phyloP scores from a whole-genome alignment of 2,888 invertebrate genomes.

The Aromia moschata region DNA sequence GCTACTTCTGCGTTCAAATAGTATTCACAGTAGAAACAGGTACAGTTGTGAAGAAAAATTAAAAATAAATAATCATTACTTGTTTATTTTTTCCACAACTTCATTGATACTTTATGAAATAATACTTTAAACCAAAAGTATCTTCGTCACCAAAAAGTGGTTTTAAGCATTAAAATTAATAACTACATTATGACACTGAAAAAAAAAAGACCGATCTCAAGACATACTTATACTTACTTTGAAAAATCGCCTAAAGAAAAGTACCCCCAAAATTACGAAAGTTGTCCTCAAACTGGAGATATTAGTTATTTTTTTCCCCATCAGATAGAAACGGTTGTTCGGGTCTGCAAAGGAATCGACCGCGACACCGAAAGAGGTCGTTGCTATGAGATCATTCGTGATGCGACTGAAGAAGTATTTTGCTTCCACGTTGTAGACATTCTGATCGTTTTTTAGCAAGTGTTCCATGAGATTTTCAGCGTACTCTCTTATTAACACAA shows the following conservation, averaged over 20 bases:
- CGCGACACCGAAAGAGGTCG: conserved; percentile 66
- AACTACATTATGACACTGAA: too few species aligned
- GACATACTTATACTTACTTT: conserved; percentile 23
- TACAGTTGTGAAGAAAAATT: too few species aligned
- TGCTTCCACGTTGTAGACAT: conserved; percentile 54
- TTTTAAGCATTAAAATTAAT: too few species aligned
- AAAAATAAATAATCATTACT: too few species aligned
- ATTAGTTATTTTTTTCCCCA: conserved; percentile 63
- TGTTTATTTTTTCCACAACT: too few species aligned
- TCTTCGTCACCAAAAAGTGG: too few species aligned
- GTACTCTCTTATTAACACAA: conserved; percentile 52
- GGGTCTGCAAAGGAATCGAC: conserved; percentile 66
- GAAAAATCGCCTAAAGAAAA: conserved; percentile 23
- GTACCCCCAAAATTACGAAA: conserved; percentile 26
- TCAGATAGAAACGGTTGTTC: conserved; percentile 66
- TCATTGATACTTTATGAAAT: too few species aligned
- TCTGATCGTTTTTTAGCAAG: conserved; percentile 31
- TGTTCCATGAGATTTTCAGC: conserved; percentile 35
- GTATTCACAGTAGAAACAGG: too few species aligned
- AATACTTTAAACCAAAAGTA: too few species aligned
- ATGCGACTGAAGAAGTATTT: conserved; percentile 57
- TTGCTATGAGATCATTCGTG: conserved; percentile 66
- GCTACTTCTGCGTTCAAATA: too few species aligned
- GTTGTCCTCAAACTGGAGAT: conserved; percentile 20
- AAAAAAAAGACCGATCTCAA: too few species aligned